phyloP scores from a whole-genome alignment of 1,140 invertebrate species.

The Anthonomus grandis region DNA sequence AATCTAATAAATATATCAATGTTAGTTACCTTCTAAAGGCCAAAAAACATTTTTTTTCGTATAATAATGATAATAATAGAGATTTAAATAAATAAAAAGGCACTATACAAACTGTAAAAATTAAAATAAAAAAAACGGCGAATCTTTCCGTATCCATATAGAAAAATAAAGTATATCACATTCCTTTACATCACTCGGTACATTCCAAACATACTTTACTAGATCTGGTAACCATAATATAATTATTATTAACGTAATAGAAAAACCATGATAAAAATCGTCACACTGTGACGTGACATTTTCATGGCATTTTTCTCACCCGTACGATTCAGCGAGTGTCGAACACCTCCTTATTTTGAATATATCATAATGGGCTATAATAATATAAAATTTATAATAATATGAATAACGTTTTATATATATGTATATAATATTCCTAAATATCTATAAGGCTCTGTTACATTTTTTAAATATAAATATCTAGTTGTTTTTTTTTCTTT shows the following conservation, averaged over 20 bases:
- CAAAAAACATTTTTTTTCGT: too few relatives aligned
- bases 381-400: slow-evolving; percentile 18
- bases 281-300: background rate
- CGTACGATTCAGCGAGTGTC: background rate
- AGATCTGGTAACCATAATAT: too few relatives aligned
- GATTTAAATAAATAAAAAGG: slow-evolving; percentile 43
- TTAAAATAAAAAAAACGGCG: slow-evolving; percentile 14
- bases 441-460: slow-evolving; percentile 21
- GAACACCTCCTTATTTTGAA: slow-evolving; percentile 4
- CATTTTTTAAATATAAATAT: slow-evolving; percentile 13
- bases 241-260: too few relatives aligned
- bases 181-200: slow-evolving; percentile 24
- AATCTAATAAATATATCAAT: too few relatives aligned
- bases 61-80: too few relatives aligned
- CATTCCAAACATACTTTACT: too few relatives aligned
- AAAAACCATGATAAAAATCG: too few relatives aligned
- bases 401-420: too few relatives aligned
- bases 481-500: too few relatives aligned
- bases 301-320: background rate
- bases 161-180: slow-evolving; percentile 42
- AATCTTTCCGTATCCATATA: slow-evolving; percentile 29
- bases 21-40: too few relatives aligned
- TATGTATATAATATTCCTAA: too few relatives aligned
- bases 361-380: slow-evolving; percentile 15
- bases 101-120: slow-evolving; percentile 41